phyloP scores from a whole-genome alignment of 1,140 invertebrate genomes.

The Laodelphax striatellus region DNA sequence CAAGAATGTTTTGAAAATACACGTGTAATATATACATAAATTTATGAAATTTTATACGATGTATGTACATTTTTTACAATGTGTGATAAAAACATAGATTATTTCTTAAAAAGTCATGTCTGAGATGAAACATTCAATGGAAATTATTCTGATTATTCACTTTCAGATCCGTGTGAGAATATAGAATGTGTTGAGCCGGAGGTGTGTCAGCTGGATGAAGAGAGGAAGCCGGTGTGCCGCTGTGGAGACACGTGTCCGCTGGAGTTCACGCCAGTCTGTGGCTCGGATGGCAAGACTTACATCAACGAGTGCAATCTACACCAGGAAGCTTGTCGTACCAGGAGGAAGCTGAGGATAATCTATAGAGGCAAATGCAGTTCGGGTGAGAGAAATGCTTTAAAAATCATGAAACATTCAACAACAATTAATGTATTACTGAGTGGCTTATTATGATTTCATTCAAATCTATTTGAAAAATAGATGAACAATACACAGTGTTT shows the following conservation, averaged over 20 bases:
- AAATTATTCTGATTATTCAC: conserved; percentile 14
- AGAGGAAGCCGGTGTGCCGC: conserved; percentile 61
- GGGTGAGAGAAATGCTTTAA: conserved; percentile 37
- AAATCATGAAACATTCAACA: too few relatives aligned
- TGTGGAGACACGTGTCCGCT: conserved; percentile 68
- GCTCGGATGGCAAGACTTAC: conserved; percentile 75
- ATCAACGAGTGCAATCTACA: conserved; percentile 71
- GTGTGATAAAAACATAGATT: too few relatives aligned
- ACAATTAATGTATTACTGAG: too few relatives aligned
- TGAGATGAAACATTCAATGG: too few relatives aligned
- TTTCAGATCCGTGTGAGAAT: conserved; percentile 65
- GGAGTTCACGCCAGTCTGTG: conserved; percentile 73
- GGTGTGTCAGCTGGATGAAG: conserved; percentile 70
- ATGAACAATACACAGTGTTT: too few relatives aligned
- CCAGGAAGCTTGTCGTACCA: conserved; percentile 59
- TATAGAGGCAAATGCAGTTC: conserved; percentile 68
- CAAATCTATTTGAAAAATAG: too few relatives aligned
- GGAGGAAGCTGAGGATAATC: conserved; percentile 59
- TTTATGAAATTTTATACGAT: too few relatives aligned
- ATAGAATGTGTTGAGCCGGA: conserved; percentile 65
- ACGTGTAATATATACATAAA: too few relatives aligned
- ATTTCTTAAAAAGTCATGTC: too few relatives aligned
- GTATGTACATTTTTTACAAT: too few relatives aligned
- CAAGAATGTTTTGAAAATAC: too few relatives aligned
- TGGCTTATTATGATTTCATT: too few relatives aligned